phyloP scores from a whole-genome alignment of 2,888 invertebrate genomes.

The Lumbricus terrestris region DNA sequence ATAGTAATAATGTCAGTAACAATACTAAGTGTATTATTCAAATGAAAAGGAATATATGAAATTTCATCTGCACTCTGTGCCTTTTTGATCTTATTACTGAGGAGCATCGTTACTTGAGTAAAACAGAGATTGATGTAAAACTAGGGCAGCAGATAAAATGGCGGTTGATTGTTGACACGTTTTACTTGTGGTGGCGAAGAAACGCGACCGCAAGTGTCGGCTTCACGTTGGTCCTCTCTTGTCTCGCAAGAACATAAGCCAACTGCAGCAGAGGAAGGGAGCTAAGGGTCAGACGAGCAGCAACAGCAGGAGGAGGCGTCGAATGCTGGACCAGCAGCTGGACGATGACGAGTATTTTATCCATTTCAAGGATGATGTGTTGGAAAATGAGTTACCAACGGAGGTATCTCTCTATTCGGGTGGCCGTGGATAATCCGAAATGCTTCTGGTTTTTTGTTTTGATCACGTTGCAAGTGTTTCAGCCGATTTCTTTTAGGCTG shows the following conservation, averaged over 20 bases:
- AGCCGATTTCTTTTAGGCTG: neutral
- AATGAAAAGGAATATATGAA: neutral
- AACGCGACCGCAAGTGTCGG: slow-evolving; percentile 20
- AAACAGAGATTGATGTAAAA: neutral
- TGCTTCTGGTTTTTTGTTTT: neutral
- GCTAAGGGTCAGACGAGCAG: neutral
- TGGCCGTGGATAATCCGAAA: neutral
- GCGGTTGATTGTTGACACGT: neutral
- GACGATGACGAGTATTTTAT: neutral
- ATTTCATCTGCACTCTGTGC: neutral
- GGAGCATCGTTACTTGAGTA: neutral
- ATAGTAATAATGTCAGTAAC: no score
- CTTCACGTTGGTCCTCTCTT: slow-evolving; percentile 19
- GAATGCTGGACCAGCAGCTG: neutral
- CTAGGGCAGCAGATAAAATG: neutral
- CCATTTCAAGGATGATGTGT: neutral
- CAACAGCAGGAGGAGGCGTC: neutral
- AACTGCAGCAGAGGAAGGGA: slow-evolving; percentile 6
- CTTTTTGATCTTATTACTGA: neutral
- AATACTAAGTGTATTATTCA: neutral
- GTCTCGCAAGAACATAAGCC: slow-evolving; percentile 17
- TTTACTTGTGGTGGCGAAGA: neutral
- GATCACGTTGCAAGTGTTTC: neutral
- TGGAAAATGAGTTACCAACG: neutral
- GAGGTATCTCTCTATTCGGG: neutral